phyloP scores from a whole-genome alignment of 2,113 vertebrate species.

The Phalacrocorax brasilianus region DNA sequence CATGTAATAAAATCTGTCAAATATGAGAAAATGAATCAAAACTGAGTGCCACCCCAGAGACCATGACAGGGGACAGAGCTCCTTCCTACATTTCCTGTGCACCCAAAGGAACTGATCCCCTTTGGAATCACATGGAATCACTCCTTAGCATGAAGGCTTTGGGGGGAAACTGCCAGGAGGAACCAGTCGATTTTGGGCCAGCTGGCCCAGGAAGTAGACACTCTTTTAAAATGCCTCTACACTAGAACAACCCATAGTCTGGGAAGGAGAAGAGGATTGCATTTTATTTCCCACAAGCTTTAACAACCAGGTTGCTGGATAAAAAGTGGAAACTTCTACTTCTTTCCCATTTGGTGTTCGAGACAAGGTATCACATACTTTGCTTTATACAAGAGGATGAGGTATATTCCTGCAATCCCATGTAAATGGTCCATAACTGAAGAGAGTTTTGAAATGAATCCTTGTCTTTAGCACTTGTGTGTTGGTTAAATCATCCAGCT shows the following conservation, averaged over 20 bases:
- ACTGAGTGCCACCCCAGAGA: background rate
- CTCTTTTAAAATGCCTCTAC: background rate
- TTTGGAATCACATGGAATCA: background rate
- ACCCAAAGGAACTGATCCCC: background rate
- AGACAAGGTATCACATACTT: background rate
- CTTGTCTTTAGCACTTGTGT: background rate
- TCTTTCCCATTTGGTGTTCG: background rate
- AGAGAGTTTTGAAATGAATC: background rate
- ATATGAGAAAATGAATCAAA: background rate
- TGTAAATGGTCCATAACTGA: background rate
- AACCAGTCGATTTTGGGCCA: background rate
- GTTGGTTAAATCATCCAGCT: background rate
- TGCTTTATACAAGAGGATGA: background rate
- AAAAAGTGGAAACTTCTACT: background rate
- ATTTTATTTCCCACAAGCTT: background rate
- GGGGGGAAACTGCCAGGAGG: rapidly evolving
- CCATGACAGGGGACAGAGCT: background rate
- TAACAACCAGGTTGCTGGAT: background rate
- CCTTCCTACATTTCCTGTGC: background rate
- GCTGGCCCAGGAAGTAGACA: background rate
- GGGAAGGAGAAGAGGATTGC: background rate
- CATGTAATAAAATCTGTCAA: background rate
- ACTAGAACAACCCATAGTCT: background rate
- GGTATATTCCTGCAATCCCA: background rate
- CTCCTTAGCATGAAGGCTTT: background rate